phyloP scores from a whole-genome alignment of 2,797 vertebrate genomes.

The Gymnodraco acuticeps region DNA sequence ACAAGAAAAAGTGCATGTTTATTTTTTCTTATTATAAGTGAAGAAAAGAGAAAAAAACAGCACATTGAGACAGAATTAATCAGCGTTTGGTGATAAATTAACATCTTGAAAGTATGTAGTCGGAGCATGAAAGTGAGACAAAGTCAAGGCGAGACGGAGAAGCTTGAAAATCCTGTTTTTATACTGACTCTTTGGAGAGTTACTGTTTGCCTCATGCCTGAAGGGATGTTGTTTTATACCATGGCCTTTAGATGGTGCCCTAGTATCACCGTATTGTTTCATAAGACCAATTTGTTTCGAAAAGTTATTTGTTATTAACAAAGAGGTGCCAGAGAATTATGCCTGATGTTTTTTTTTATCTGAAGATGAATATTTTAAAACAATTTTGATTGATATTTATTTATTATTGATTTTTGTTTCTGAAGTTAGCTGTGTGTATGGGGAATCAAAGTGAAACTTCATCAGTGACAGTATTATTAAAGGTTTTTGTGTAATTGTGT shows the following conservation, averaged over 20 bases:
- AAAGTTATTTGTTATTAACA: slow-evolving; percentile 41
- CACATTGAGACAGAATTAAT: not conserved
- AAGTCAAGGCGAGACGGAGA: not conserved
- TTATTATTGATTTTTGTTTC: slow-evolving; percentile 12
- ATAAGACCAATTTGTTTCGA: slow-evolving; percentile 34
- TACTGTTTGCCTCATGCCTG: slow-evolving; percentile 29
- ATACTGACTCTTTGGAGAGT: slow-evolving; percentile 19
- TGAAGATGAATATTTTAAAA: slow-evolving; percentile 53
- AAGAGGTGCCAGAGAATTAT: slow-evolving; percentile 56
- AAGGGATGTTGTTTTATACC: slow-evolving; percentile 61
- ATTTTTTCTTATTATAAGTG: slow-evolving; percentile 35
- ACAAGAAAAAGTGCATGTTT: slow-evolving; percentile 62
- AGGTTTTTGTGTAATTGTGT: slow-evolving; percentile 40
- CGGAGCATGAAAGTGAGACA: slow-evolving; percentile 14
- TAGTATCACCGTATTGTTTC: slow-evolving; percentile 57
- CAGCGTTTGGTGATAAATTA: not conserved
- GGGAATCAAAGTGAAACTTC: slow-evolving; percentile 27
- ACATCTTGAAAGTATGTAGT: slow-evolving; percentile 7
- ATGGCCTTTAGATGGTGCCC: slow-evolving; percentile 63
- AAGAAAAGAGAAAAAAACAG: not conserved
- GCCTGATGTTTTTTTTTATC: slow-evolving; percentile 24
- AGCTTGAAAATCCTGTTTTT: slow-evolving; percentile 39
- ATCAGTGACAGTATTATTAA: slow-evolving; percentile 15
- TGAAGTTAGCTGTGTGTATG: slow-evolving; percentile 9
- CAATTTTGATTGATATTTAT: slow-evolving; percentile 42